Conservation (phyloP, 2,113 vertebrate species). For the Dendropsophus ebraccatus region DNA sequence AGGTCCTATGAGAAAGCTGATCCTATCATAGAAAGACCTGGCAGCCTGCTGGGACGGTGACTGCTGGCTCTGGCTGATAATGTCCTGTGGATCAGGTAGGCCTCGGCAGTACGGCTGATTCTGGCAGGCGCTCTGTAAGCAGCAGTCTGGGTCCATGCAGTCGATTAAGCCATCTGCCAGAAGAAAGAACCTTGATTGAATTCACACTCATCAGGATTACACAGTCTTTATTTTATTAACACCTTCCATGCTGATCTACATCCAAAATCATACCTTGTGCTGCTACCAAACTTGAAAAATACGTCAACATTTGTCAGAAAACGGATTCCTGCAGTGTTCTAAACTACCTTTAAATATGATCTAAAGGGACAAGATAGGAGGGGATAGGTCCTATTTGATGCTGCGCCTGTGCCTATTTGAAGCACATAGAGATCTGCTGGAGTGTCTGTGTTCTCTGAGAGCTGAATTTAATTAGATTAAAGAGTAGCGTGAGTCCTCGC, state of each 20-base stretch:
- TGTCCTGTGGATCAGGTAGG: slow-evolving; percentile 86
- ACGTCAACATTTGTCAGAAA: background rate
- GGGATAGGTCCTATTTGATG: slow-evolving; percentile 9
- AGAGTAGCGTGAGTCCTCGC: background rate
- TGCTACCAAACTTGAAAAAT: background rate
- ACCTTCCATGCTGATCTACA: background rate
- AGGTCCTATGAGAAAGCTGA: slow-evolving; percentile 88
- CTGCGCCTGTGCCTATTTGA: background rate
- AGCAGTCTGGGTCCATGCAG: slow-evolving; percentile 99
- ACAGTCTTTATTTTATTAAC: slow-evolving; percentile 27
- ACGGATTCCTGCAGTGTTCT: background rate
- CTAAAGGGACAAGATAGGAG: background rate
- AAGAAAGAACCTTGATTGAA: slow-evolving; percentile 69
- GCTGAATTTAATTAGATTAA: slow-evolving; percentile 39
- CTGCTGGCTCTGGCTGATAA: slow-evolving; percentile 84
- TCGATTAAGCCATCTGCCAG: slow-evolving; percentile 91
- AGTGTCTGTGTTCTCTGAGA: background rate
- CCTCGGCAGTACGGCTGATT: slow-evolving; percentile 91
- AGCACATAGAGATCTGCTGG: slow-evolving; percentile 1
- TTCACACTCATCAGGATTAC: slow-evolving; percentile 60
- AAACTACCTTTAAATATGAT: background rate
- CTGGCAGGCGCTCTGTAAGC: slow-evolving; percentile 91
- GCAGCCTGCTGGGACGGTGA: slow-evolving; percentile 85
- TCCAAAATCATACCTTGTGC: background rate
- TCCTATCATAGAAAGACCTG: slow-evolving; percentile 89